Evolutionary conservation across 2,797 vertebrate genomes (phyloP).

Genomic region (Apogon hyalosoma): DNA sequence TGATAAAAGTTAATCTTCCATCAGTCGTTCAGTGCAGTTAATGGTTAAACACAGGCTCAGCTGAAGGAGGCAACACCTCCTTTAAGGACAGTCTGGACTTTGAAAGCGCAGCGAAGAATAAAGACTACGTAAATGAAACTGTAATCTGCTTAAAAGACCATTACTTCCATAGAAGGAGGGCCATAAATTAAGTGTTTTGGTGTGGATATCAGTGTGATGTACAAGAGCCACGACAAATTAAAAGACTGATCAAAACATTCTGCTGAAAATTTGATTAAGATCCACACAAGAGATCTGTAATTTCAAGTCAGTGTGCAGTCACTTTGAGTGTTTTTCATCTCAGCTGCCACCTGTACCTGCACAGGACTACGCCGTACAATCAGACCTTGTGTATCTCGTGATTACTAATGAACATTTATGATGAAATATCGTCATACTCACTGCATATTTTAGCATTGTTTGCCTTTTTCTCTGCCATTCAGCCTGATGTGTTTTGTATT

Average conservation of each 20-base stretch:
- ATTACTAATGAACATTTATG: not conserved
- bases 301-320: not conserved
- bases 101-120: constrained; percentile 36
- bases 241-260: not conserved
- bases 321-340: not conserved
- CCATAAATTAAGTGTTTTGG: not conserved
- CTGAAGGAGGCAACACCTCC: constrained; percentile 30
- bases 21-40: constrained; percentile 55
- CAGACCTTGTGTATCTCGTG: not conserved
- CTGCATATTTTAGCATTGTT: too few relatives aligned
- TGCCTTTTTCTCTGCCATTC: too few relatives aligned
- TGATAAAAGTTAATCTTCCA: constrained; percentile 59
- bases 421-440: too few relatives aligned
- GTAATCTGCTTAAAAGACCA: not conserved
- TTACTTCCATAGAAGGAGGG: not conserved
- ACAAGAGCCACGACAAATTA: not conserved
- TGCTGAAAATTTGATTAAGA: not conserved
- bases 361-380: not conserved
- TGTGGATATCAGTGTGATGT: not conserved
- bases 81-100: constrained; percentile 58
- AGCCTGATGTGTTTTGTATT: too few relatives aligned
- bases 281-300: not conserved
- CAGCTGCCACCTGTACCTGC: not conserved
- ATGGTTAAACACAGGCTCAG: constrained; percentile 69
- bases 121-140: not conserved